phyloP scores from a whole-genome alignment of 2,797 vertebrate genomes.

The Glossophaga mutica region DNA sequence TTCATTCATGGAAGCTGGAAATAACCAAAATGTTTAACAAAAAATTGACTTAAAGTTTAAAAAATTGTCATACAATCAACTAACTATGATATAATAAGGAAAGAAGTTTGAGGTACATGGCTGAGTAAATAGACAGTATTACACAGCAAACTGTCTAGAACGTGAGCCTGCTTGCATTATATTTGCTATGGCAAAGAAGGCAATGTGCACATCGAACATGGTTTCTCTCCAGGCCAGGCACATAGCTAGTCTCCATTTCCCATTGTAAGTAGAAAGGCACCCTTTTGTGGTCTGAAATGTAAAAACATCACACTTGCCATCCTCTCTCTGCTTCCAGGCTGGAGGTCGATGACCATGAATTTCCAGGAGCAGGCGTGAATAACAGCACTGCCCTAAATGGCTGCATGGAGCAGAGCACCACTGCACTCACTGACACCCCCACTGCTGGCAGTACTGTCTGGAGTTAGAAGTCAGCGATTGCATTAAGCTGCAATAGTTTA shows the following conservation, averaged over 20 bases:
- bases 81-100: not conserved
- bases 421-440: too few relatives aligned
- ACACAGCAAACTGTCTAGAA: not conserved
- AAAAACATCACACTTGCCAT: not conserved
- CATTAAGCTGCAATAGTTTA: not conserved
- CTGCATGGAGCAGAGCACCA: rapidly evolving
- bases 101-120: not conserved
- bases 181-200: not conserved
- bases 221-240: not conserved
- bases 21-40: not conserved
- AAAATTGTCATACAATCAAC: not conserved
- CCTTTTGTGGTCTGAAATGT: not conserved
- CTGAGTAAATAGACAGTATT: not conserved
- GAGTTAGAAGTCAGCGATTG: not conserved
- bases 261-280: not conserved
- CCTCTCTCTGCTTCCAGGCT: not conserved
- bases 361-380: not conserved
- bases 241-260: not conserved
- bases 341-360: not conserved
- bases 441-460: too few relatives aligned
- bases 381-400: not conserved
- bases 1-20: not conserved
- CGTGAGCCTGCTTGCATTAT: not conserved
- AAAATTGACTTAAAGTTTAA: not conserved
- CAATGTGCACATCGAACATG: not conserved